Evolutionary conservation across 1,140 invertebrate species (phyloP).

Genomic region (Caenorhabditis latens): DNA sequence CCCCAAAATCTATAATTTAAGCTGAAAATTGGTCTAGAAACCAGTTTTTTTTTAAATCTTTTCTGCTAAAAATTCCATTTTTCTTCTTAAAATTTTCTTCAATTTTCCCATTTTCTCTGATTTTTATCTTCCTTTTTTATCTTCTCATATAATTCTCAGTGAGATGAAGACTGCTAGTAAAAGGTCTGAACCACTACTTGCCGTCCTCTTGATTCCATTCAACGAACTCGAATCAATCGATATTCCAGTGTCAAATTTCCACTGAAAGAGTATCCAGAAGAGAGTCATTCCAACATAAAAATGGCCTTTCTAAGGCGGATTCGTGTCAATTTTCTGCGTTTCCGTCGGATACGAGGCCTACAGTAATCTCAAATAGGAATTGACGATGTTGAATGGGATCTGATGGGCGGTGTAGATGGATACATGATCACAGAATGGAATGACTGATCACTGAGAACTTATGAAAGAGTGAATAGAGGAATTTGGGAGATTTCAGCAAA

Average conservation of each 20-base stretch:
- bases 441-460: not conserved
- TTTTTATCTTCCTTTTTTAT: too few relatives aligned
- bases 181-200: not conserved
- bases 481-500: not conserved
- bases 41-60: too few relatives aligned
- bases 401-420: not conserved
- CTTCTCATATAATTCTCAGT: not conserved
- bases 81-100: too few relatives aligned
- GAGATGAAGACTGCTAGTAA: constrained; percentile 18
- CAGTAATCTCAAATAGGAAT: not conserved
- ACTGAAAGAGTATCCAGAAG: not conserved
- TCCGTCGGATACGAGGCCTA: constrained; percentile 28
- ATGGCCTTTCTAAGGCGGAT: constrained; percentile 25
- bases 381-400: constrained; percentile 15
- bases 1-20: not conserved
- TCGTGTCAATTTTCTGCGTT: constrained; percentile 26
- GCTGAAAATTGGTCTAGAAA: not conserved
- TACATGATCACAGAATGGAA: constrained; percentile 26
- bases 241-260: not conserved
- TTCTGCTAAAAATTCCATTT: too few relatives aligned
- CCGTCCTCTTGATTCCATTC: not conserved
- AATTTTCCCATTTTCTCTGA: too few relatives aligned
- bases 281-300: constrained; percentile 19
- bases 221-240: not conserved
- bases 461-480: too few relatives aligned